phyloP scores from a whole-genome alignment of 2,113 vertebrate species.

The Nycticorax nycticorax region DNA sequence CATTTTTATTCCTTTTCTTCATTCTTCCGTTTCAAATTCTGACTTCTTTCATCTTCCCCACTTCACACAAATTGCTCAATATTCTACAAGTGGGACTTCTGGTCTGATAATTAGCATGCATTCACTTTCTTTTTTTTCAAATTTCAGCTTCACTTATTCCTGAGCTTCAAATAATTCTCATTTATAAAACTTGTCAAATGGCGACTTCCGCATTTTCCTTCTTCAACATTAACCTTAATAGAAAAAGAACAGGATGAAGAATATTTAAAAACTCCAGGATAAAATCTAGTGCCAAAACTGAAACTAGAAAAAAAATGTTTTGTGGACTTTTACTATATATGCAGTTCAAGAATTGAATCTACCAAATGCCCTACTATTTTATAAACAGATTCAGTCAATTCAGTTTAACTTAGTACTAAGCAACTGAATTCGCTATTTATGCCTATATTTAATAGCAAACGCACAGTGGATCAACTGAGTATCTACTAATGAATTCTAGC shows the following conservation, averaged over 20 bases:
- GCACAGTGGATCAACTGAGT: slow-evolving; percentile 27
- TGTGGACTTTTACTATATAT: slow-evolving; percentile 72
- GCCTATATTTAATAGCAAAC: slow-evolving; percentile 65
- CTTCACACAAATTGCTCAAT: slow-evolving; percentile 95
- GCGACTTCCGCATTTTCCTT: slow-evolving; percentile 99
- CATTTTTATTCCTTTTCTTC: slow-evolving; percentile 99
- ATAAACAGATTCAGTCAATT: slow-evolving; percentile 58
- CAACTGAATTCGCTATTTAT: slow-evolving; percentile 62
- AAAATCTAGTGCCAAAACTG: slow-evolving; percentile 85
- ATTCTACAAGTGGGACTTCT: slow-evolving; percentile 97
- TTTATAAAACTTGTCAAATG: slow-evolving; percentile 96
- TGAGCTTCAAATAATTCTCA: slow-evolving; percentile 98
- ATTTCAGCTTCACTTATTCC: slow-evolving; percentile 98
- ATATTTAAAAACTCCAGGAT: slow-evolving; percentile 92
- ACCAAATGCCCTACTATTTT: slow-evolving; percentile 49
- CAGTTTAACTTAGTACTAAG: slow-evolving; percentile 42
- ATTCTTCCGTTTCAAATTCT: slow-evolving; percentile 99
- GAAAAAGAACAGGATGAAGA: slow-evolving; percentile 99
- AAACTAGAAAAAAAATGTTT: slow-evolving; percentile 80
- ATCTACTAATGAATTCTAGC: slow-evolving; percentile 52
- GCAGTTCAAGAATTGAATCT: slow-evolving; percentile 75
- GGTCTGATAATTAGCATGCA: slow-evolving; percentile 98
- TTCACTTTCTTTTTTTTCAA: slow-evolving; percentile 91
- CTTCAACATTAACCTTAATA: slow-evolving; percentile 99
- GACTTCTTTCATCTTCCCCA: slow-evolving; percentile 99